phyloP scores from a whole-genome alignment of 2,797 vertebrate species.

The Cottoperca gobio region DNA sequence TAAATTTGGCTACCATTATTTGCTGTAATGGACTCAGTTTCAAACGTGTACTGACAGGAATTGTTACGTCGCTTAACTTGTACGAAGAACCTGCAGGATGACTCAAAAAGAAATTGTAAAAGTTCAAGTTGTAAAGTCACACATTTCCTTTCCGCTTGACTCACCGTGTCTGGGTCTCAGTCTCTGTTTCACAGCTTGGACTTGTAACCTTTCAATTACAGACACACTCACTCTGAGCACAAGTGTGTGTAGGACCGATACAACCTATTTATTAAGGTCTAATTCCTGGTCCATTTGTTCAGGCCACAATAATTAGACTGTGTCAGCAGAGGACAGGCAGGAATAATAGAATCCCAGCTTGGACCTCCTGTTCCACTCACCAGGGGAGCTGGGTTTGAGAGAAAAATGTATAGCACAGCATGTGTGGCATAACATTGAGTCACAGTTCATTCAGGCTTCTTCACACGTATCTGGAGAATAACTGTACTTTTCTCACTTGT shows the following conservation, averaged over 20 bases:
- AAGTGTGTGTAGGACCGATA: neutral
- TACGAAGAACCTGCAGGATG: neutral
- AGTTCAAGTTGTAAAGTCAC: neutral
- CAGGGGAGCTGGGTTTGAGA: neutral
- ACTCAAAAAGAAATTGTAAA: neutral
- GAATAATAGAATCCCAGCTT: constrained; percentile 36
- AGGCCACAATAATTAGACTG: constrained; percentile 17
- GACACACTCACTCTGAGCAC: neutral
- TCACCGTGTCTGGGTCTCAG: neutral
- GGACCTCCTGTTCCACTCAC: constrained; percentile 1
- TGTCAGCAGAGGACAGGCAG: constrained; percentile 11
- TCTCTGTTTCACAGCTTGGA: neutral
- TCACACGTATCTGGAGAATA: neutral
- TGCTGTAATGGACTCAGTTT: neutral
- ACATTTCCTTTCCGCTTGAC: neutral
- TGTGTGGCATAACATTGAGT: neutral
- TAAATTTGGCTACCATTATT: neutral
- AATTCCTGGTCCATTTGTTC: constrained; percentile 29
- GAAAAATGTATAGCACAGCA: neutral
- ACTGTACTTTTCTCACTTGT: constrained; percentile 1
- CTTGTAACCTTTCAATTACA: constrained; percentile 33
- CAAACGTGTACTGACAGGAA: neutral
- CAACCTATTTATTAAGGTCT: constrained; percentile 32
- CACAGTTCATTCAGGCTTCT: neutral
- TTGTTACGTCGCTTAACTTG: too few relatives aligned